A percentile compares a stretch with the other conserved stretches of the same genome.
These are phyloP conservation scores for Steromphala cineraria DNA, from an alignment of 2,888 invertebrate species.

Conservation along the genomic window DNA sequence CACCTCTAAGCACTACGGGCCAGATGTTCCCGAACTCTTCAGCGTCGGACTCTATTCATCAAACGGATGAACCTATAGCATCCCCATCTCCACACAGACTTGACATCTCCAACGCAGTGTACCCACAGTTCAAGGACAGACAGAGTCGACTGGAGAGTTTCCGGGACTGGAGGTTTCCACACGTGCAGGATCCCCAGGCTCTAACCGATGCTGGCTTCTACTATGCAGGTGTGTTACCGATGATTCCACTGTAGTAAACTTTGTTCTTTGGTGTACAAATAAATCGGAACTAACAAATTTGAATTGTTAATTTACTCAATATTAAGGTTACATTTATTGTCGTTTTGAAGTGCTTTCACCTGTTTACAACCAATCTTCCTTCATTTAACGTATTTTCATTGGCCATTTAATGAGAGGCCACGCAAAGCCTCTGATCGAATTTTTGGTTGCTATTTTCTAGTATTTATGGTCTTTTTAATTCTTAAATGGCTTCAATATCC, in stretches of 20 bases:
- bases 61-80: not conserved
- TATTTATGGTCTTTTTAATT: too few relatives aligned
- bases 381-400: too few relatives aligned
- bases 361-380: too few relatives aligned
- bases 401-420: too few relatives aligned
- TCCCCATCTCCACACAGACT: not conserved
- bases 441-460: too few relatives aligned
- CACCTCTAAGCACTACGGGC: not conserved
- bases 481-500: not conserved
- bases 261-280: too few relatives aligned
- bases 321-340: too few relatives aligned
- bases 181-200: not conserved
- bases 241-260: too few relatives aligned
- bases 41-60: not conserved
- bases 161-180: not conserved
- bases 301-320: too few relatives aligned
- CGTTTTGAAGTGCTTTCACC: too few relatives aligned
- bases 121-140: constrained; percentile 17
- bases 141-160: constrained; percentile 16
- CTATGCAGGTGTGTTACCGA: constrained; percentile 20
- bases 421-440: too few relatives aligned
- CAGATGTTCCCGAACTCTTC: not conserved
- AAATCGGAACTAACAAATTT: too few relatives aligned
- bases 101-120: constrained; percentile 26
- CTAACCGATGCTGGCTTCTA: constrained; percentile 19